These are phyloP conservation scores for Stenichneumon culpator DNA, from an alignment of 2,888 invertebrate genomes.

Conservation along the genomic window DNA sequence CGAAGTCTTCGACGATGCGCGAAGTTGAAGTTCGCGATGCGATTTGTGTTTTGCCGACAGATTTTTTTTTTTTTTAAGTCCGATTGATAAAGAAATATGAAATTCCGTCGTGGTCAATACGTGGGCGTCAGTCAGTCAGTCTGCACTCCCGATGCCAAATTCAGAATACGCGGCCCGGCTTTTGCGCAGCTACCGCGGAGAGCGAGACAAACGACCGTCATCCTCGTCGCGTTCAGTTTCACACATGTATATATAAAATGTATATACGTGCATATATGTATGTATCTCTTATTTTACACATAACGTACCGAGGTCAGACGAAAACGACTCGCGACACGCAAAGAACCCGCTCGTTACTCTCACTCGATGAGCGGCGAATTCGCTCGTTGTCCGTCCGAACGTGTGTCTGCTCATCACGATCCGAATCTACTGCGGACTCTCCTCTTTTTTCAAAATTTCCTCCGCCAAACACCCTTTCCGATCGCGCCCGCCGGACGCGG, in stretches of 20 bases:
- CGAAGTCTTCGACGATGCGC: background rate
- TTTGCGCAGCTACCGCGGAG: slow-evolving; percentile 65
- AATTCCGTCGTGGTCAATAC: background rate
- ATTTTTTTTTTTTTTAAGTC: background rate
- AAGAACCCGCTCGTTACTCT: slow-evolving; percentile 36
- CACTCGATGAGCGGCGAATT: slow-evolving; percentile 28
- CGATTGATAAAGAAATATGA: background rate
- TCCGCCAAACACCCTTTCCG: background rate
- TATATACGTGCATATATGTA: slow-evolving; percentile 21
- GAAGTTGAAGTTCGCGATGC: background rate
- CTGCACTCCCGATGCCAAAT: slow-evolving; percentile 58
- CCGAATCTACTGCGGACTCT: background rate
- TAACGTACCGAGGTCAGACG: slow-evolving; percentile 60
- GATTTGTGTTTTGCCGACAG: background rate
- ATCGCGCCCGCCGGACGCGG: background rate
- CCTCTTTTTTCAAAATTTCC: background rate
- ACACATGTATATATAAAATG: slow-evolving; percentile 10
- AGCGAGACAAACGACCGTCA: slow-evolving; percentile 46
- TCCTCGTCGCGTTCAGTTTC: slow-evolving; percentile 40
- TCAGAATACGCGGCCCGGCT: slow-evolving; percentile 58
- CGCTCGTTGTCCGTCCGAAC: background rate
- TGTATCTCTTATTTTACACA: slow-evolving; percentile 24
- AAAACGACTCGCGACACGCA: slow-evolving; percentile 62
- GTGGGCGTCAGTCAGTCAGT: slow-evolving; percentile 42
- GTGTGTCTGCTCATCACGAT: background rate